Evolutionary conservation across 2,113 vertebrate species (phyloP).

Genomic region (Entomyzon cyanotis): DNA sequence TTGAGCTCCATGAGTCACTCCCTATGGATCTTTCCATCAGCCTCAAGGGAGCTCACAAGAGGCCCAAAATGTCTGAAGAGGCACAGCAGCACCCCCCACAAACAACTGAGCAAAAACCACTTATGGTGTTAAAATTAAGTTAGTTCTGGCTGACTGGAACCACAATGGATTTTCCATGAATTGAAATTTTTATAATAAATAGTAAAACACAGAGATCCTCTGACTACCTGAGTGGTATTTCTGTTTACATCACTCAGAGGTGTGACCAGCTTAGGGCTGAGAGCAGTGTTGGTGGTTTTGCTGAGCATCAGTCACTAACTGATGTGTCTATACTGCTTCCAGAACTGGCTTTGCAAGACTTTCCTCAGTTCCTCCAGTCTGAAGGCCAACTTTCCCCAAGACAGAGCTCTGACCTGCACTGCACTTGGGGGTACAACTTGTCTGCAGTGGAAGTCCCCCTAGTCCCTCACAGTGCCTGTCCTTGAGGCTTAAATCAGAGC

Average conservation of each 20-base stretch:
- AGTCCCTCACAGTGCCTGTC: not conserved
- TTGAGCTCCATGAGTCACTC: not conserved
- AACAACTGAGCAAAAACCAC: not conserved
- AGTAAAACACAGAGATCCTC: not conserved
- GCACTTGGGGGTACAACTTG: not conserved
- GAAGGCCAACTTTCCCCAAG: not conserved
- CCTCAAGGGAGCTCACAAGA: not conserved
- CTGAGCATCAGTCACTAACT: not conserved
- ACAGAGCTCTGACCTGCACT: not conserved
- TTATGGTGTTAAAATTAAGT: not conserved
- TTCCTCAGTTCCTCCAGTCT: not conserved
- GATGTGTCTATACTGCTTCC: not conserved
- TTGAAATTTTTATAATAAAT: not conserved
- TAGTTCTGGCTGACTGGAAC: not conserved
- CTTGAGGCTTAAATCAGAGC: rapidly evolving
- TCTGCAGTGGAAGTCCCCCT: not conserved
- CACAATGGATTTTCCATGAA: not conserved
- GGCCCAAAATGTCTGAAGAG: not conserved
- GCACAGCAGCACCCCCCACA: not conserved
- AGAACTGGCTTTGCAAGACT: not conserved
- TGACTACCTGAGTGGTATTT: not conserved
- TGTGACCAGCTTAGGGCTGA: not conserved
- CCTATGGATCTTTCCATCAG: not conserved
- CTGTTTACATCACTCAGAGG: not conserved
- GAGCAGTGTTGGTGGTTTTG: not conserved